Evolutionary conservation across 2,797 vertebrate genomes (phyloP).

Genomic region (Fundulus diaphanus): DNA sequence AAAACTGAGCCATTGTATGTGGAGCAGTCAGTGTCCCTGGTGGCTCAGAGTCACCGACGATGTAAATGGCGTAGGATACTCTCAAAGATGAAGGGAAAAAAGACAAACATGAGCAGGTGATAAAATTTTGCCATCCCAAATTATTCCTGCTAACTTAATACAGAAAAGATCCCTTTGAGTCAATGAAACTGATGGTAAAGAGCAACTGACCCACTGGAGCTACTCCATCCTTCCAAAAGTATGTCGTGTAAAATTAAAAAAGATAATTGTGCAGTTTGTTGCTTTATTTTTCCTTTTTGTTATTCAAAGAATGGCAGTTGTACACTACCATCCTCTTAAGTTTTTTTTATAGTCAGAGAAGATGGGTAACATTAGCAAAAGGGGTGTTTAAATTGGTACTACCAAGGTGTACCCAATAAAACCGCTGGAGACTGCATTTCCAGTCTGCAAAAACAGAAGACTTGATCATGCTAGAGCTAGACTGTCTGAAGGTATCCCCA

Average conservation of each 20-base stretch:
- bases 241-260: background rate
- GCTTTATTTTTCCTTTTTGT: too few species aligned
- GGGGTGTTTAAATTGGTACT: background rate
- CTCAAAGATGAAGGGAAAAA: conserved; percentile 43
- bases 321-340: too few species aligned
- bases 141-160: background rate
- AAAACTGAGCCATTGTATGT: conserved; percentile 76
- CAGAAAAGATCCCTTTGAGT: background rate
- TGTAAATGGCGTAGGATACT: conserved; percentile 59
- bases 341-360: too few species aligned
- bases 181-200: background rate
- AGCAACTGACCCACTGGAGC: background rate
- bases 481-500: background rate
- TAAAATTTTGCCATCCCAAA: background rate
- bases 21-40: conserved; percentile 55
- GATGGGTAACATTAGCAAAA: too few species aligned
- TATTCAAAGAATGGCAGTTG: too few species aligned
- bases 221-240: background rate
- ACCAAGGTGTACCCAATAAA: background rate
- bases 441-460: too few species aligned
- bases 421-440: background rate
- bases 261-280: background rate
- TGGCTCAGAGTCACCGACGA: conserved; percentile 51
- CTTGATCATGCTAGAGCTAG: background rate
- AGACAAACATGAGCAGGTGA: conserved; percentile 9